Percentiles rank a stretch among this genome's conserved stretches.
phyloP scores from a whole-genome alignment of 2,888 invertebrate species.

The Gerosis bhagava region DNA sequence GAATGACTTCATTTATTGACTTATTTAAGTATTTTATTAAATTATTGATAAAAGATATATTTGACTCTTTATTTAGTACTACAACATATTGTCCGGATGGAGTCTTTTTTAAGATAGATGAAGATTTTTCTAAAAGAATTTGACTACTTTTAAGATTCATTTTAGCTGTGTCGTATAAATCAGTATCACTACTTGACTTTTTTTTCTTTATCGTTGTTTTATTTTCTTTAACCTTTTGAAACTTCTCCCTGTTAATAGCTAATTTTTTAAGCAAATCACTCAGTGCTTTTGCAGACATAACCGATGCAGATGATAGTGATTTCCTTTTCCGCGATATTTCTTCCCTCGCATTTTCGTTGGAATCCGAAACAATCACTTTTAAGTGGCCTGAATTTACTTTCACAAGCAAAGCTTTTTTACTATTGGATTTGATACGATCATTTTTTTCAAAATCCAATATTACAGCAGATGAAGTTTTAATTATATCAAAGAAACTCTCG shows the following conservation, averaged over 20 bases:
- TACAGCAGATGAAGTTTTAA: slow-evolving; percentile 45
- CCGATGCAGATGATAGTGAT: slow-evolving; percentile 16
- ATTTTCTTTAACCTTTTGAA: slow-evolving; percentile 3
- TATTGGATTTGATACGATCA: slow-evolving; percentile 15
- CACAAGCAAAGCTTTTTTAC: slow-evolving; percentile 45
- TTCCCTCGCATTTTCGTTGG: slow-evolving; percentile 1
- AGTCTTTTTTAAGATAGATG: slow-evolving; percentile 42
- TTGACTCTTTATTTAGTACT: slow-evolving; percentile 51
- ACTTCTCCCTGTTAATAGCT: slow-evolving; percentile 25
- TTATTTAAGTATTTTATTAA: slow-evolving; percentile 45
- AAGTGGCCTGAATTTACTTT: slow-evolving; percentile 51
- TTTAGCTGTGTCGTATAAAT: slow-evolving; percentile 41
- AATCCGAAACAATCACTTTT: slow-evolving; percentile 40
- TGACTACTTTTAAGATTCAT: slow-evolving; percentile 37
- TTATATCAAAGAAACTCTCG: slow-evolving; percentile 42
- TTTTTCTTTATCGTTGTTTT: slow-evolving; percentile 9
- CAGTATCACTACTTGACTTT: slow-evolving; percentile 48
- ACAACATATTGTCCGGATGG: slow-evolving; percentile 50
- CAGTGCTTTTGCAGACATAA: slow-evolving; percentile 36
- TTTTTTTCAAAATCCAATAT: slow-evolving; percentile 44
- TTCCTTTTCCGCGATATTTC: slow-evolving; percentile 10
- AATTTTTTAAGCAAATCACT: slow-evolving; percentile 39
- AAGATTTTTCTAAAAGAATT: slow-evolving; percentile 35
- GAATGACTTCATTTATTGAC: slow-evolving; percentile 39
- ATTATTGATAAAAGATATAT: slow-evolving; percentile 48